Evolutionary conservation across 2,113 vertebrate genomes (phyloP).

Genomic region (Hippocampus zosterae): DNA sequence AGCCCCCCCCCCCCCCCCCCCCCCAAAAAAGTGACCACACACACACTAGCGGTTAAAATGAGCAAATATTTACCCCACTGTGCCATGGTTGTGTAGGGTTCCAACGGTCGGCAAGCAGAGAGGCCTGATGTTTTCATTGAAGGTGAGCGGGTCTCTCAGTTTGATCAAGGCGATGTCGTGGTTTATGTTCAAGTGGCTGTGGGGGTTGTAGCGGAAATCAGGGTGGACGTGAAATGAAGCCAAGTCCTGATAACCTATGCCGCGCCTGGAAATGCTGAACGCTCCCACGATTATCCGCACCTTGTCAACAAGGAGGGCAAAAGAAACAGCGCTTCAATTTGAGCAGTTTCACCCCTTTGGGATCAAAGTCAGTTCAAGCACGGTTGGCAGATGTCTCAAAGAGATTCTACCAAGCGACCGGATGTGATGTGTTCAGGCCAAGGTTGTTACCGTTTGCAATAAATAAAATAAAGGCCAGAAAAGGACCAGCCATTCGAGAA

Average conservation of each 20-base stretch:
- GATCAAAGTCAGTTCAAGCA: no score
- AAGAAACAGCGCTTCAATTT: neutral
- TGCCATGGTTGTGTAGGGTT: constrained; percentile 6
- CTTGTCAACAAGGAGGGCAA: neutral
- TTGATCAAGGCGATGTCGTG: constrained; percentile 67
- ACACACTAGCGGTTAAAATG: no score
- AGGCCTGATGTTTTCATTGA: constrained; percentile 54
- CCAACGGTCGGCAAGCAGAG: constrained; percentile 56
- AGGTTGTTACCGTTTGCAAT: no score
- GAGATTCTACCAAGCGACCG: no score
- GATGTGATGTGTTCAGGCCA: no score
- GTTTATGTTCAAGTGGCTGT: rapidly evolving
- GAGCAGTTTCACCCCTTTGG: no score
- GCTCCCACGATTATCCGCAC: constrained; percentile 42
- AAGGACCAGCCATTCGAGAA: no score
- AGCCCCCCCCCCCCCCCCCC: no score
- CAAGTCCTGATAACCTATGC: no score
- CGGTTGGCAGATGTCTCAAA: no score
- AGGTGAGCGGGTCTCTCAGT: constrained; percentile 38
- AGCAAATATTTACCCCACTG: constrained; percentile 48
- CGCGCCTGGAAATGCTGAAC: neutral
- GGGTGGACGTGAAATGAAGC: constrained; percentile 53
- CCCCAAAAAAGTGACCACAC: no score
- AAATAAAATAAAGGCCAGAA: no score
- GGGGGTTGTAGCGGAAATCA: constrained; percentile 33